phyloP scores from a whole-genome alignment of 2,113 vertebrate genomes.

The Syngnathus typhle region DNA sequence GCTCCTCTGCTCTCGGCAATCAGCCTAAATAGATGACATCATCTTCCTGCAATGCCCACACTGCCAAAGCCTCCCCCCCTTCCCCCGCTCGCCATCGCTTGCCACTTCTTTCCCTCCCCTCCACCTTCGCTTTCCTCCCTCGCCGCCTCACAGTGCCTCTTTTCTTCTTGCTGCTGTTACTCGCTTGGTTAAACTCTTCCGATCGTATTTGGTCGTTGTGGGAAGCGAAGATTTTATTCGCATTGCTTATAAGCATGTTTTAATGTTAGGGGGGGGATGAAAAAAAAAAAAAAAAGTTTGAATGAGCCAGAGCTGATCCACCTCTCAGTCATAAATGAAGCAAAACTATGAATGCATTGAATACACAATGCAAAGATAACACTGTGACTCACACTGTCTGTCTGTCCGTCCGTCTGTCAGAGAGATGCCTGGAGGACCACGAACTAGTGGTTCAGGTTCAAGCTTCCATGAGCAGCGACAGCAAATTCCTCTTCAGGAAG shows the following conservation, averaged over 20 bases:
- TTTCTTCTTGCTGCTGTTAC: conserved; percentile 41
- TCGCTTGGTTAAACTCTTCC: conserved; percentile 43
- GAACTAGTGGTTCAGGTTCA: conserved; percentile 88
- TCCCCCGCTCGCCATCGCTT: conserved; percentile 31
- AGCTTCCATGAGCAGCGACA: conserved; percentile 84
- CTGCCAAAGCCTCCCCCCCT: background rate
- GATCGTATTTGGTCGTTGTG: background rate
- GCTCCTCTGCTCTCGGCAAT: conserved; percentile 56
- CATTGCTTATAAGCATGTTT: background rate
- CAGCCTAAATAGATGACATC: conserved; percentile 68
- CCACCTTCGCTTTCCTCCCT: conserved; percentile 44
- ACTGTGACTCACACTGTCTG: conserved; percentile 9
- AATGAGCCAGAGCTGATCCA: background rate
- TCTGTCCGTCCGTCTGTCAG: conserved; percentile 57
- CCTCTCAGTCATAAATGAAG: background rate
- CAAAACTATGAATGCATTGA: background rate
- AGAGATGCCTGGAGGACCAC: conserved; percentile 92
- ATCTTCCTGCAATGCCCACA: conserved; percentile 54
- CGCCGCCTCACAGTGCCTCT: conserved; percentile 31
- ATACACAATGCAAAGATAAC: background rate
- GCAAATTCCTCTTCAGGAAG: conserved; percentile 94
- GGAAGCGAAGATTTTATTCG: background rate
- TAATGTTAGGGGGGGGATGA: background rate
- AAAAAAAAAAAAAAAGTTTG: background rate
- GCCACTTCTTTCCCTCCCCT: conserved; percentile 37